Conservation (phyloP, 2,113 vertebrate genomes). For the Oryzias curvinotus region DNA sequence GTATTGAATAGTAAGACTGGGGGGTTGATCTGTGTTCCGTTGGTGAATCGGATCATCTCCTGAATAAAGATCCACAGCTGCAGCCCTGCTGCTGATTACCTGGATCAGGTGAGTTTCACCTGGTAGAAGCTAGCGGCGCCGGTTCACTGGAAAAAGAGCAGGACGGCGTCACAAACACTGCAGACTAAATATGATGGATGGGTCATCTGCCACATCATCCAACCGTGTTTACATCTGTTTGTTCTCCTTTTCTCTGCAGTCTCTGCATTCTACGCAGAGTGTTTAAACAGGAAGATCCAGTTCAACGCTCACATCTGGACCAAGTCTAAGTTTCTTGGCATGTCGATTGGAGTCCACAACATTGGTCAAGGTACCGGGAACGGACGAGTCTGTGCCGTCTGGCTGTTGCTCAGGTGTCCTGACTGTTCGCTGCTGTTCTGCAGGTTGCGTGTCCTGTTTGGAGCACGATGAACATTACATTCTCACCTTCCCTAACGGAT, state of each 20-base stretch:
- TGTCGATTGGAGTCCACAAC: constrained; percentile 99
- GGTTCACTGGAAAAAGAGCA: no score
- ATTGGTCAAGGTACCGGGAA: constrained; percentile 91
- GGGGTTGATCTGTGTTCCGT: no score
- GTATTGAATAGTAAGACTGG: no score
- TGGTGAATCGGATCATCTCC: no score
- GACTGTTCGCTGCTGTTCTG: background rate
- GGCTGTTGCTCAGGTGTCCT: background rate
- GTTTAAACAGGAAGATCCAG: constrained; percentile 94
- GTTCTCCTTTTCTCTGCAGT: constrained; percentile 73
- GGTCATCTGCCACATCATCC: no score
- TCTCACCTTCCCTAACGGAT: constrained; percentile 97
- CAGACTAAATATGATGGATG: no score
- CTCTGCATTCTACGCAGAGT: constrained; percentile 99
- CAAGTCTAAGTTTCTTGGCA: constrained; percentile 98
- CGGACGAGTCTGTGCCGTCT: background rate
- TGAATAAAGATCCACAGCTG: no score
- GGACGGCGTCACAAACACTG: no score
- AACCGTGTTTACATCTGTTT: background rate
- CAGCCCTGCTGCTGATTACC: no score
- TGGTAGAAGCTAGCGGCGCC: no score
- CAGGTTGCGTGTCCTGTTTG: constrained; percentile 96
- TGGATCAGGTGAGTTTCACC: no score
- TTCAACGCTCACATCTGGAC: constrained; percentile 99
- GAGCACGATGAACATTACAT: constrained; percentile 98